Base-by-base conservation (phyloP, 2,888 invertebrate genomes). In the Acanthosepion esculentum region DNA sequence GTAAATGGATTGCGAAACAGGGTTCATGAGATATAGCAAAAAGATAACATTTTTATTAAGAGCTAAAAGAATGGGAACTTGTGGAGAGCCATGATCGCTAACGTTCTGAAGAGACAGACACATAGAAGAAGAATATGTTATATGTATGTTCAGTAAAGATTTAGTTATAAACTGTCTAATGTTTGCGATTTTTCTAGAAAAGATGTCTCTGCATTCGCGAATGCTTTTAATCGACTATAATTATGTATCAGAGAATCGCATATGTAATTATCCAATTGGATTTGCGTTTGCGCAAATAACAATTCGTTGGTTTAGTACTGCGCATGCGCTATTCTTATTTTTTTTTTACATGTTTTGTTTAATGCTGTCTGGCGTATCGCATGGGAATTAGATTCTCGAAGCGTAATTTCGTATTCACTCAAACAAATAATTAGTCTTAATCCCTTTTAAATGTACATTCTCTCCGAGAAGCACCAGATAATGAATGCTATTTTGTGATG, bases 141-240 rank as follows among this genome's bases (percentile, higher is more conserved):
- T 59, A 20, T 59, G 23, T 20, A 59, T 23, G 5, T 20, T 26
- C 12, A 59, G 26, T 20, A 29, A 64, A 15, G 29, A 64, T 64
- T 29, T 29, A 29, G 29, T 3, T 55, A 18, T 23, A 59, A 59
- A 59, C 4, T 59, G 20, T 59, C 5, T 59, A 59, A 59, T 59
- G 20, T 59, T 59, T 59, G 23, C 6, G 7, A 59, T n/a, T 78
- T 15, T n/a, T 33, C n/a, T n/a, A 4, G 78, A 0, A n/a, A n/a
- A 78, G 10, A 3, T 78, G n/a, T n/a, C 78, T 7, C n/a, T n/a
- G 18, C 33, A 15, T 78, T 78, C n/a, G n/a, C 15, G n/a, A 33
- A 78, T n/a, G 78, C 78, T n/a, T 33, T 78, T 78, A 78, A 78
- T 78, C n/a, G 78, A 78, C n/a, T n/a, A n/a, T 78, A n/a, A 78